Evolutionary conservation across 2,797 vertebrate species (phyloP).

Genomic region (Emys orbicularis): DNA sequence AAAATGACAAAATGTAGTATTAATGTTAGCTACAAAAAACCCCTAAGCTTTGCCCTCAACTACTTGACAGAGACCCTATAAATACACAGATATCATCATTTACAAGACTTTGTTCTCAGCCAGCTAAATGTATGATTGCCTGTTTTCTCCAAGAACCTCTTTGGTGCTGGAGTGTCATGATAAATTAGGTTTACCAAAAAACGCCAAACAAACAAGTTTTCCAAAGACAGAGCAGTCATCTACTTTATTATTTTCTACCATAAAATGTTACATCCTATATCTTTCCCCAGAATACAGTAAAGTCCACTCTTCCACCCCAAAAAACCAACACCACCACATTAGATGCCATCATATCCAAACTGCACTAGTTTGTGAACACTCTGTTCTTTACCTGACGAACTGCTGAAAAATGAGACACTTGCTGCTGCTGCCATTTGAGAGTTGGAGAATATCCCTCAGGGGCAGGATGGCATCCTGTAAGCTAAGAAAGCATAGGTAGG

Average conservation of each 20-base stretch:
- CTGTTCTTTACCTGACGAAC: conserved; percentile 89
- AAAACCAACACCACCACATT: neutral
- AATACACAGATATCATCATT: neutral
- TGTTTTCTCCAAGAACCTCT: neutral
- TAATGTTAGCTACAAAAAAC: neutral
- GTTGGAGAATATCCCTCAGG: conserved; percentile 93
- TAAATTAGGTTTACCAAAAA: neutral
- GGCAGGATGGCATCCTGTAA: conserved; percentile 92
- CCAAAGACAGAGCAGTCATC: neutral
- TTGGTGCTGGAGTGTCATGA: neutral
- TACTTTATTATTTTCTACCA: neutral
- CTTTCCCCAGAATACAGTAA: neutral
- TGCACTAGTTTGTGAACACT: neutral
- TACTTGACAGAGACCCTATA: accelerated
- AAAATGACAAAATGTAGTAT: no score
- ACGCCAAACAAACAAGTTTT: neutral
- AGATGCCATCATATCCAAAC: neutral
- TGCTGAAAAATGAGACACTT: conserved; percentile 92
- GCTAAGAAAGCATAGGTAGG: conserved; percentile 79
- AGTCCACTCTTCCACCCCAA: neutral
- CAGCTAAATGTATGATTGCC: neutral
- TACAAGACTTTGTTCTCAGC: neutral
- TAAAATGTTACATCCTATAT: neutral
- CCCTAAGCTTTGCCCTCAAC: neutral
- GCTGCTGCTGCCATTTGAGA: conserved; percentile 92